phyloP scores from a whole-genome alignment of 1,140 invertebrate genomes.

The Pogonomyrmex barbatus region DNA sequence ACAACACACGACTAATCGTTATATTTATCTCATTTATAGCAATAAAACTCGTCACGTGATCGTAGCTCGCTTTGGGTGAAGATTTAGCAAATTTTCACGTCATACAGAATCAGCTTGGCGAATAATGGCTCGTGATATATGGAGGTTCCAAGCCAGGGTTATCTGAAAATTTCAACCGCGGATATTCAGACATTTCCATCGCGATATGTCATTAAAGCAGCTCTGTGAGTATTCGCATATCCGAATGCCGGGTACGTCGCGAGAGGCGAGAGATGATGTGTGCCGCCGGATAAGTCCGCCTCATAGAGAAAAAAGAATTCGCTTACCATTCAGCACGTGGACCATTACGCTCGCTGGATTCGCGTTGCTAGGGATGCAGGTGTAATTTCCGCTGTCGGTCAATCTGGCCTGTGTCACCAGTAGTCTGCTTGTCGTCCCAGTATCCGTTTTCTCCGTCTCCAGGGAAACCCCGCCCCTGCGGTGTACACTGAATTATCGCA shows the following conservation, averaged over 20 bases:
- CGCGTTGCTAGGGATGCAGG: conserved; percentile 94
- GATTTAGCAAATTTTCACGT: conserved; percentile 51
- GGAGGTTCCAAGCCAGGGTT: neutral
- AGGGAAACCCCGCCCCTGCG: conserved; percentile 92
- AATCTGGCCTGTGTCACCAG: conserved; percentile 94
- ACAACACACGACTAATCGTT: neutral
- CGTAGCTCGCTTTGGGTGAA: neutral
- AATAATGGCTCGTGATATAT: conserved; percentile 55
- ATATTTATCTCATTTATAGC: neutral
- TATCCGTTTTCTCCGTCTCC: conserved; percentile 96
- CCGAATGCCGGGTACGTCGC: conserved; percentile 45
- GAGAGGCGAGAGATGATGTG: conserved; percentile 16
- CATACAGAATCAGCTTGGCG: conserved; percentile 1
- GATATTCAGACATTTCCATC: conserved; percentile 39
- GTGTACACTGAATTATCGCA: conserved; percentile 85
- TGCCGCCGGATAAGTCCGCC: conserved; percentile 10
- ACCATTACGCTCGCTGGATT: conserved; percentile 94
- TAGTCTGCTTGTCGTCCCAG: conserved; percentile 94
- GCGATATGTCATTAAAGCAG: conserved; percentile 59
- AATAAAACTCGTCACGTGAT: conserved; percentile 14
- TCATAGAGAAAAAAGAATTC: conserved; percentile 60
- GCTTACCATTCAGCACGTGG: conserved; percentile 95
- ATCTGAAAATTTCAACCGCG: conserved; percentile 57
- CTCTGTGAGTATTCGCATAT: conserved; percentile 41
- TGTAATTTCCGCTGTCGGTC: conserved; percentile 95